These are phyloP conservation scores for Cabera pusaria DNA, from an alignment of 2,888 invertebrate genomes.

Conservation along the genomic window DNA sequence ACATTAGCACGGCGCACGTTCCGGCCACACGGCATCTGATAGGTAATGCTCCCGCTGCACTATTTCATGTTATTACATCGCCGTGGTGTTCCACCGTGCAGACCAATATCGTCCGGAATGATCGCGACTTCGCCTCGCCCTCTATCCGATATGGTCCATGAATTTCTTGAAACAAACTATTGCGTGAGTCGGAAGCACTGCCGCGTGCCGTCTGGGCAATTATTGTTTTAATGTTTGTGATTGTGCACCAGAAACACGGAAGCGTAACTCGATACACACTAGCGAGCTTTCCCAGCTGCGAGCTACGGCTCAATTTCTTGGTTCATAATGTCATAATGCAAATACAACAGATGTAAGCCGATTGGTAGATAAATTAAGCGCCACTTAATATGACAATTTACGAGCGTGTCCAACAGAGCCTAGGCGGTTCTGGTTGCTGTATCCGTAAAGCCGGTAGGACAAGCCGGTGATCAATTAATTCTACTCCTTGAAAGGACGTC, in stretches of 20 bases:
- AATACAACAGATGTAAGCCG: conserved; percentile 56
- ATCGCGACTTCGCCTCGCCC: conserved; percentile 52
- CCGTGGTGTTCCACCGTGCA: conserved; percentile 48
- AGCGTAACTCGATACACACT: conserved; percentile 39
- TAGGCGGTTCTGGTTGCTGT: conserved; percentile 25
- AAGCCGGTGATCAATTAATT: conserved; percentile 60
- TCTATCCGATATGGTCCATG: conserved; percentile 42
- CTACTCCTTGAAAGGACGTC: conserved; percentile 56
- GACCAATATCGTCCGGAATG: conserved; percentile 53
- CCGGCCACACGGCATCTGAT: conserved; percentile 69
- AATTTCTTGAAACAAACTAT: conserved; percentile 29
- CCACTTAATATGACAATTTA: conserved; percentile 67
- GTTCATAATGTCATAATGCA: conserved; percentile 51
- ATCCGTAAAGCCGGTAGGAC: conserved; percentile 39
- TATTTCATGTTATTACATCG: conserved; percentile 68
- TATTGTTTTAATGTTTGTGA: conserved; percentile 29
- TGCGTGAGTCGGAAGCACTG: conserved; percentile 47
- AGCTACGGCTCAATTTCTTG: conserved; percentile 50
- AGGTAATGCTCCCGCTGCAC: conserved; percentile 56
- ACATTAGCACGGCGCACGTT: conserved; percentile 75
- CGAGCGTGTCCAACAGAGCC: conserved; percentile 51
- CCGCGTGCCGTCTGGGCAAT: conserved; percentile 19
- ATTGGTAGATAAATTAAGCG: conserved; percentile 58
- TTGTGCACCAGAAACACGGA: conserved; percentile 34
- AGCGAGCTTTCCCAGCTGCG: conserved; percentile 6